These are phyloP conservation scores for Sus cebifrons DNA, from an alignment of 2,797 vertebrate genomes.

Conservation along the genomic window DNA sequence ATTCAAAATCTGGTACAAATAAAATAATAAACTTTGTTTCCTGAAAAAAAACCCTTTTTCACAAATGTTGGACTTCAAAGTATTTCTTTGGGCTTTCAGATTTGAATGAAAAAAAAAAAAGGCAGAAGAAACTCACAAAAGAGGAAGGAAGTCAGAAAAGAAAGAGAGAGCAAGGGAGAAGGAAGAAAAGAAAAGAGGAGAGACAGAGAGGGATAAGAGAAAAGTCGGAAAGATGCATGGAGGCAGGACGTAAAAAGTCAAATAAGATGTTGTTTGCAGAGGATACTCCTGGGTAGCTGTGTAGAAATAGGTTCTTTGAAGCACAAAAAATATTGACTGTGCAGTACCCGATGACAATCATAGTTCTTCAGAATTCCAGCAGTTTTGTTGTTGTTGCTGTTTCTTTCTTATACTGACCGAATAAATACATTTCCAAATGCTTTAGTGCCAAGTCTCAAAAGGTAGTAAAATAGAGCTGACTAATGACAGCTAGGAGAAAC, in stretches of 20 bases:
- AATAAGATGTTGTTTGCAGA: not conserved
- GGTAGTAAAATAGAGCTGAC: slow-evolving; percentile 43
- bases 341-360: slow-evolving; percentile 21
- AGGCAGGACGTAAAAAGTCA: no score
- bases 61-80: slow-evolving; percentile 15
- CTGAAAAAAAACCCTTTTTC: not conserved
- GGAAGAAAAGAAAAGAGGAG: not conserved
- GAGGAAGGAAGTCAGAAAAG: not conserved
- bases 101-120: slow-evolving; percentile 65
- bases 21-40: slow-evolving; percentile 64
- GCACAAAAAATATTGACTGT: not conserved
- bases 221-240: not conserved
- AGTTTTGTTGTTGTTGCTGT: not conserved
- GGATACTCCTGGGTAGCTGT: rapidly evolving
- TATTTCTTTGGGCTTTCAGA: slow-evolving; percentile 48
- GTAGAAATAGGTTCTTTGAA: slow-evolving; percentile 20
- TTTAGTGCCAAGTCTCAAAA: slow-evolving; percentile 31
- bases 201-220: not conserved
- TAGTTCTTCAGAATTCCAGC: not conserved
- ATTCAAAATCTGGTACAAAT: slow-evolving; percentile 66
- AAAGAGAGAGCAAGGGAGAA: not conserved
- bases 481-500: slow-evolving; percentile 69
- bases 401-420: slow-evolving; percentile 37
- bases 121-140: not conserved
- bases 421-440: slow-evolving; percentile 48